Percentiles rank a stretch among this genome's conserved stretches.
These are phyloP conservation scores for Zoanthus solanderi DNA, from an alignment of 92 coral and sea anemone species.

Conservation along the genomic window DNA sequence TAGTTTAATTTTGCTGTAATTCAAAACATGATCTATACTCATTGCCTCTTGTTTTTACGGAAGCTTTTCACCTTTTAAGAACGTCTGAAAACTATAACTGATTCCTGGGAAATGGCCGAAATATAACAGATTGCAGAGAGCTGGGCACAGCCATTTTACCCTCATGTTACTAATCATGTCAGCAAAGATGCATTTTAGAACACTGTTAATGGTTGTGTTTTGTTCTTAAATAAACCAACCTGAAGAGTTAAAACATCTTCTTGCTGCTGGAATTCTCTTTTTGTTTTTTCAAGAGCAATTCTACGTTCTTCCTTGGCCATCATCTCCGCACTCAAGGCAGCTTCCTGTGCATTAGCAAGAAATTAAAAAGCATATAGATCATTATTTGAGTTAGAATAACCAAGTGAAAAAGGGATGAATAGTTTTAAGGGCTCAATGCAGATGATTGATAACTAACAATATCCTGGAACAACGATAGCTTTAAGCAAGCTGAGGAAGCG, in stretches of 20 bases:
- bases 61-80: too few species aligned
- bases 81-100: too few species aligned
- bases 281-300: conserved; percentile 86
- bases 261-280: conserved; percentile 77
- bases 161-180: too few species aligned
- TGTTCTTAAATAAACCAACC: conserved; percentile 34
- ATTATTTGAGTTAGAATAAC: neutral
- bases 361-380: neutral
- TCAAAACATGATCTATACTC: too few species aligned
- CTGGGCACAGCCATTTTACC: too few species aligned
- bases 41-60: too few species aligned
- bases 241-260: conserved; percentile 86
- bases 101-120: too few species aligned
- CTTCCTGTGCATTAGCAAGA: conserved; percentile 69
- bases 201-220: neutral
- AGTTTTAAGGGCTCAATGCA: neutral
- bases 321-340: conserved; percentile 95
- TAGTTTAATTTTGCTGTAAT: too few species aligned
- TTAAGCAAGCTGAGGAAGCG: too few species aligned
- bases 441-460: neutral
- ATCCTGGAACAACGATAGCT: neutral
- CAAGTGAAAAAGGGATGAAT: neutral
- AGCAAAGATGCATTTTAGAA: too few species aligned
- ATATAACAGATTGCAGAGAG: too few species aligned
- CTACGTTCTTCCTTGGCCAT: conserved; percentile 95